Conservation (phyloP, 1,140 invertebrate genomes). For the Zaprionus nigranus region DNA sequence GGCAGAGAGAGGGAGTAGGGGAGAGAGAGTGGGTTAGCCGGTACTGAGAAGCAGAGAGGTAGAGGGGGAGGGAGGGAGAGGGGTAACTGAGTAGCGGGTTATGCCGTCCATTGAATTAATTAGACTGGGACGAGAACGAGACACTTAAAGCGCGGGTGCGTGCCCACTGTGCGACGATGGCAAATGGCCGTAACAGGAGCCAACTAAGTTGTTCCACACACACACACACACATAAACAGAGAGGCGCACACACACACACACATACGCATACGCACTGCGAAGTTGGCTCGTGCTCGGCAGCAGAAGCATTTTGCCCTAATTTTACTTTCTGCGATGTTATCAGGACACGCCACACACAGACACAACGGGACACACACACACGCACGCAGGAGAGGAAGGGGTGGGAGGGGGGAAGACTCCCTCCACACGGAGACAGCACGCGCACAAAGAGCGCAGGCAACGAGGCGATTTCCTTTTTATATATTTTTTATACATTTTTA, state of each 20-base stretch:
- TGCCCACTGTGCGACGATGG: slow-evolving; percentile 50
- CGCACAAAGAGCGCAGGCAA: slow-evolving; percentile 37
- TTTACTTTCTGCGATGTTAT: slow-evolving; percentile 82
- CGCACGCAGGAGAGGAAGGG: slow-evolving; percentile 21
- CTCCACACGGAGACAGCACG: slow-evolving; percentile 36
- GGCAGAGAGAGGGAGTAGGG: background rate
- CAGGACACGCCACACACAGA: slow-evolving; percentile 62
- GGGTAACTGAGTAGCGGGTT: slow-evolving; percentile 17
- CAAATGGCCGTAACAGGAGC: slow-evolving; percentile 26
- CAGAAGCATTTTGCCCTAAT: slow-evolving; percentile 77
- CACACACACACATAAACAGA: slow-evolving; percentile 26
- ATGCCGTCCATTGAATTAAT: slow-evolving; percentile 76
- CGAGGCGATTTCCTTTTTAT: slow-evolving; percentile 45
- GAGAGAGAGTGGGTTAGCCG: too few relatives aligned
- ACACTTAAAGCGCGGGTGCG: slow-evolving; percentile 63
- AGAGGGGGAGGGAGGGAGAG: background rate
- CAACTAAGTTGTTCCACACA: slow-evolving; percentile 15
- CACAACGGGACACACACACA: slow-evolving; percentile 34
- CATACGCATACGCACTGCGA: slow-evolving; percentile 7
- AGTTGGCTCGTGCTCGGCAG: slow-evolving; percentile 33
- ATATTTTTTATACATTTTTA: slow-evolving; percentile 24
- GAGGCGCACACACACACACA: slow-evolving; percentile 19
- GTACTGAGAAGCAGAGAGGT: too few relatives aligned
- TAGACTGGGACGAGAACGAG: slow-evolving; percentile 69
- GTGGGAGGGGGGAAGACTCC: background rate